Evolutionary conservation across 2,888 invertebrate genomes (phyloP), one percentile per base, ranked within the genome.

Genomic region (Altica lythri): DNA sequence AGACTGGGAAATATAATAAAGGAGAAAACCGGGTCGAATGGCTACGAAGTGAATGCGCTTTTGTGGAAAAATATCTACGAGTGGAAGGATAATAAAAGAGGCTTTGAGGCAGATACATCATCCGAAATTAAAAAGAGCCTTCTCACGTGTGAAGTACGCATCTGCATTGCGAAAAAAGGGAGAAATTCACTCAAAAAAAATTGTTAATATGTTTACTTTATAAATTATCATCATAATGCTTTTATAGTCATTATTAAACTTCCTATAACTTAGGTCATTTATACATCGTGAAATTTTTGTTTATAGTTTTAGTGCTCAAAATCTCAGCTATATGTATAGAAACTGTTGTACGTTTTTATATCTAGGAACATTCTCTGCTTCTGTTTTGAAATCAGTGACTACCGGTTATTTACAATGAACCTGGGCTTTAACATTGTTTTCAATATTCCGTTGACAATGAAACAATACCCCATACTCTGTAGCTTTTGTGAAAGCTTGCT

Each of bases 1-100:
- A 27, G 52, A 38, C 40, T 17, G 45, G 42, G 47, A 44, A 47
- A 44, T 53, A 54, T 54, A 54, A 48, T 54, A 54, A 53, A 53
- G 42, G 42, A 42, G 42, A 51, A 44, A 37, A 35, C 16, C 13
- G 25, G 48, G 27, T 37, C 38, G 38, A 18, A 5, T 18, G 29
- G 29, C n/a, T 29, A 48, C 10, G 34, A 46, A 46, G 34, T 34
- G 45, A 46, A 46, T 48, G 30, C 12, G 16, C 48, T 48, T 48
- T 48, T 29, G 40, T 48, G 48, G 48, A 37, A 30, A 38, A 48
- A 48, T 47, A 47, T 47, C 27, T 19, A 29, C 35, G 40, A 48
- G 38, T 40, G 32, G 48, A 48, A 22, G 38, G 40, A 48, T 49
- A 49, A 49, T 40, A 49, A 32, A 30, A 18, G 32, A 35, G 30